Base-by-base conservation (phyloP, 2,797 vertebrate genomes). In the Catamblyrhynchus diadema region DNA sequence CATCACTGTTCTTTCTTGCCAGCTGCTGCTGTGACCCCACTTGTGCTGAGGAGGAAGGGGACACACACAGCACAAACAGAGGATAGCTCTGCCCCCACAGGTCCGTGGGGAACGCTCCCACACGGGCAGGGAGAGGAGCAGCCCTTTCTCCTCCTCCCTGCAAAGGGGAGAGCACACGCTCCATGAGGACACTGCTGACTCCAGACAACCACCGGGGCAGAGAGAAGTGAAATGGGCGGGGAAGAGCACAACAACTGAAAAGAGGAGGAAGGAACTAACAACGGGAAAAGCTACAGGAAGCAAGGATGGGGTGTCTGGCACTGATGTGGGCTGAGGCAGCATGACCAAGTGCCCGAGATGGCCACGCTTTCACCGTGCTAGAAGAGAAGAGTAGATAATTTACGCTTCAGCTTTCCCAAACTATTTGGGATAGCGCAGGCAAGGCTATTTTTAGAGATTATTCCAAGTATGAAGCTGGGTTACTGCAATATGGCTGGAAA, bases 401-500 rank as follows among this genome's bases (percentile, higher is more conserved):
- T 28, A 27, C 48, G 7, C 16, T 50, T 50, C 48, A 50, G 47
- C 27, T 28, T 50, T 28, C 48, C 48, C 48, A 50, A 50, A 50
- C 27, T 51, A 45, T 67, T 84, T 66, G 56, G 70, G 65, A 72
- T 30, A 83, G 65, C 39, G 78, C 22, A 91, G 64, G 48, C n/a
- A 65, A 61, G 27, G 39, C 28, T 93, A 83, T 94, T 88, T 93
- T 94, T 89, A 86, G 85, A 86, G 54, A 37, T 59, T 86, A 56
- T 91, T 95, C 45, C 27, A 83, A 81, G 61, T 39, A 86, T 44
- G 70, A 94, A 90, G 73, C 27, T 30, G 44, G 20, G 13, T 79
- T 92, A 37, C 88, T 71, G n/a, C 82, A 94, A 28, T n/a, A 90
- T 61, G 33, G n/a, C 57, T 94, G 73, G 50, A 93, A 88, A 83